Percentiles rank a stretch among this genome's conserved stretches.
phyloP scores from a whole-genome alignment of 2,888 invertebrate genomes.

The Caenorhabditis uteleia region DNA sequence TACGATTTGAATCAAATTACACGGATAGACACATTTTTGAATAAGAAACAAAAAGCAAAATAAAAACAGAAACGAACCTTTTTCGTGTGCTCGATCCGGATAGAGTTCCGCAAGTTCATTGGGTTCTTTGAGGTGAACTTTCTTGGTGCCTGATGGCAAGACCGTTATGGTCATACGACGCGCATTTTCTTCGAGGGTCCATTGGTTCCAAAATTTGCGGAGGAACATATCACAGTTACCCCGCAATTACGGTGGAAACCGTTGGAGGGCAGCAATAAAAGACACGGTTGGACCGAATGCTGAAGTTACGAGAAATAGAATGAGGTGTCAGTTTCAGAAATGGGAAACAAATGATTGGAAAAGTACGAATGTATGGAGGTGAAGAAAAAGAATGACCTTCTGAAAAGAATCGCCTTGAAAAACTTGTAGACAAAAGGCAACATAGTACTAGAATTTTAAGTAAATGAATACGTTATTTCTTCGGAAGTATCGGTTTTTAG shows the following conservation, averaged over 20 bases:
- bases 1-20: constrained; percentile 16
- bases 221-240: constrained; percentile 52
- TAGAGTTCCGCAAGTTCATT: constrained; percentile 49
- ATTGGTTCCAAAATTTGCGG: constrained; percentile 67
- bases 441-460: too few species aligned
- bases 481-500: too few species aligned
- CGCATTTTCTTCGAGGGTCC: constrained; percentile 62
- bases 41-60: constrained; percentile 4
- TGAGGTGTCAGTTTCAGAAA: too few species aligned
- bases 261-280: not conserved
- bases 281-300: too few species aligned
- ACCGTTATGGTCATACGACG: constrained; percentile 60
- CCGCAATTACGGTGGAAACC: not conserved
- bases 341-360: too few species aligned
- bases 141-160: constrained; percentile 56
- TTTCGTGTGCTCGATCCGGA: constrained; percentile 34
- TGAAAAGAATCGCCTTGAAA: too few species aligned
- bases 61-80: constrained; percentile 26
- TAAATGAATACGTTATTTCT: too few species aligned
- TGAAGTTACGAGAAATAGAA: too few species aligned
- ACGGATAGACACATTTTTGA: not conserved
- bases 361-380: too few species aligned
- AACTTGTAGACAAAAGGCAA: too few species aligned
- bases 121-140: constrained; percentile 49
- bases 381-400: too few species aligned